Evolutionary conservation across 2,797 vertebrate genomes (phyloP).

Genomic region (Pangasius macronema): DNA sequence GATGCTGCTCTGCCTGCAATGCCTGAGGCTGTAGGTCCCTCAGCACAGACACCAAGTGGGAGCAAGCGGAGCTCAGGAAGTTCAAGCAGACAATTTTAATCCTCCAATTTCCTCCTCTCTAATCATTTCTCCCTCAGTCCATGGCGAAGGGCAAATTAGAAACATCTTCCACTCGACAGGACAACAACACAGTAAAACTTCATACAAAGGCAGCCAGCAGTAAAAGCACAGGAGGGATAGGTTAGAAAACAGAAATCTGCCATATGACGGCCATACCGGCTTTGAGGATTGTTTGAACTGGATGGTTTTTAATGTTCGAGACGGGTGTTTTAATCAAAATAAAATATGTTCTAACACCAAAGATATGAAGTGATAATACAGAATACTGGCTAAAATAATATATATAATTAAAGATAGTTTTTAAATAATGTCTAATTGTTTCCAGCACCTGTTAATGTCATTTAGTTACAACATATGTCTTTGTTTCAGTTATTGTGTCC

Average conservation of each 20-base stretch:
- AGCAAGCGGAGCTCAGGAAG: constrained; percentile 88
- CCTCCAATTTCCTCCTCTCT: constrained; percentile 98
- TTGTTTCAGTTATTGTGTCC: background rate
- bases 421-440: background rate
- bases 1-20: constrained; percentile 40
- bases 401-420: background rate
- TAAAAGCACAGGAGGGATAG: constrained; percentile 15
- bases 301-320: background rate
- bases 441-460: background rate
- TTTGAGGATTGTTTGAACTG: background rate
- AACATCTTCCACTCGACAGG: constrained; percentile 79
- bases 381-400: background rate
- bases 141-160: constrained; percentile 86
- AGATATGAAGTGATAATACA: background rate
- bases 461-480: background rate
- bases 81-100: constrained; percentile 98
- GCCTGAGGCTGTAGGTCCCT: constrained; percentile 46
- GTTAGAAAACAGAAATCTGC: constrained; percentile 9
- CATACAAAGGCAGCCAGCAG: constrained; percentile 44
- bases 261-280: background rate
- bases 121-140: constrained; percentile 91
- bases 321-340: background rate
- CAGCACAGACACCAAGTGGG: constrained; percentile 49
- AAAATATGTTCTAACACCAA: background rate
- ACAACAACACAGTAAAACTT: constrained; percentile 52